Percentiles rank a stretch among this genome's conserved stretches.
phyloP scores from a whole-genome alignment of 2,113 vertebrate species.

The Lepus europaeus region DNA sequence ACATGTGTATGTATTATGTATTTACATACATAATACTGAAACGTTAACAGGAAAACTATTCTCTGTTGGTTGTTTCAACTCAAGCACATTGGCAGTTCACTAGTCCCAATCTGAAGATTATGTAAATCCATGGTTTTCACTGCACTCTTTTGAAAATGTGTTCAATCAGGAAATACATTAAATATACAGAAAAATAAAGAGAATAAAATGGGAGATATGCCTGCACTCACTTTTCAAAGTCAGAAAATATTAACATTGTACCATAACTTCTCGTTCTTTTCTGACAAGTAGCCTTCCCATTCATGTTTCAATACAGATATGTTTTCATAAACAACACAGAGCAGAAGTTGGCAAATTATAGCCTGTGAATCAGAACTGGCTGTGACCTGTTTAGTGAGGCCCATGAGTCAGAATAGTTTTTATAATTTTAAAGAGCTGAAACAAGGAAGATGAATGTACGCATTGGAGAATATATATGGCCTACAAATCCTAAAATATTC shows the following conservation, averaged over 20 bases:
- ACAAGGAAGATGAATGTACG: background rate
- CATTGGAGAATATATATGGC: background rate
- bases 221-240: background rate
- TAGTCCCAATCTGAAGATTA: background rate
- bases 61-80: background rate
- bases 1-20: background rate
- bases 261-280: background rate
- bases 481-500: background rate
- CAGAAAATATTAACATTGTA: constrained; percentile 13
- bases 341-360: background rate
- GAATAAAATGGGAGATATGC: background rate
- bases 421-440: background rate
- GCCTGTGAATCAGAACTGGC: background rate
- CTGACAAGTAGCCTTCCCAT: background rate
- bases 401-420: background rate
- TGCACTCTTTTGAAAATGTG: background rate
- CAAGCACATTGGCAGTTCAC: background rate
- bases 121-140: background rate
- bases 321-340: background rate
- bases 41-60: constrained; percentile 23
- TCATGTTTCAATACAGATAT: background rate
- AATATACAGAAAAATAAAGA: background rate
- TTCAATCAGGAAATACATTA: constrained; percentile 40
- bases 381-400: background rate
- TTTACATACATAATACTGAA: constrained; percentile 21